A percentile compares a stretch with the other conserved stretches of the same genome.
These are phyloP conservation scores for Sterna hirundo DNA, from an alignment of 2,113 vertebrate genomes.

Conservation along the genomic window DNA sequence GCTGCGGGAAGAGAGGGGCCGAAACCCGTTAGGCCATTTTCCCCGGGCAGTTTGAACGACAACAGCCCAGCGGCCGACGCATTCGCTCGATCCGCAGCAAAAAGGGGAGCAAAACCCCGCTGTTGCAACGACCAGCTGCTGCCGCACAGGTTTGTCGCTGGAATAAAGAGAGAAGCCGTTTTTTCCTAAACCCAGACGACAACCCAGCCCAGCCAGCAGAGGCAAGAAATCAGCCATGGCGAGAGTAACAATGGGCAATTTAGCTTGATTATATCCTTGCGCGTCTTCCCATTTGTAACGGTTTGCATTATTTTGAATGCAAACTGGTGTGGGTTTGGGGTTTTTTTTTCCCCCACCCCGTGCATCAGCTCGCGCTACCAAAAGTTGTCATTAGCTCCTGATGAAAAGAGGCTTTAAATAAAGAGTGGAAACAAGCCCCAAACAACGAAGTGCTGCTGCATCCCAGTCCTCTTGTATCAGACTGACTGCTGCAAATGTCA, in stretches of 20 bases:
- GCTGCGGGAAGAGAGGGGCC: neutral
- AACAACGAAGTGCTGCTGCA: neutral
- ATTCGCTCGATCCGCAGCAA: neutral
- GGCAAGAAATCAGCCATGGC: slow-evolving; percentile 25
- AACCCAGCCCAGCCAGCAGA: neutral
- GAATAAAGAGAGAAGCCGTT: slow-evolving; percentile 5
- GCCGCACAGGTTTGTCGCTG: neutral
- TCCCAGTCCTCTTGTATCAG: neutral
- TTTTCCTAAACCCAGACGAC: neutral
- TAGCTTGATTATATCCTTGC: slow-evolving; percentile 43
- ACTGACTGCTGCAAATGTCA: slow-evolving; percentile 1
- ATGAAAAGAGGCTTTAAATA: slow-evolving; percentile 23
- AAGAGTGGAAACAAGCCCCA: neutral
- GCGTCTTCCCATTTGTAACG: slow-evolving; percentile 29
- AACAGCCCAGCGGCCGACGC: neutral
- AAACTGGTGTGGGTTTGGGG: neutral
- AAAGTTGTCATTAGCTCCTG: slow-evolving; percentile 42
- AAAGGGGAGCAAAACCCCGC: neutral
- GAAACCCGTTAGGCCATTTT: neutral
- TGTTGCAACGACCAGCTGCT: neutral
- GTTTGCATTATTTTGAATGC: slow-evolving; percentile 34
- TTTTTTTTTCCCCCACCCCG: neutral
- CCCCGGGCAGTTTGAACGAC: neutral
- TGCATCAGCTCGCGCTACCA: neutral
- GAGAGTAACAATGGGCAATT: slow-evolving; percentile 46